phyloP scores from a whole-genome alignment of 2,113 vertebrate genomes.

The Bucco capensis region DNA sequence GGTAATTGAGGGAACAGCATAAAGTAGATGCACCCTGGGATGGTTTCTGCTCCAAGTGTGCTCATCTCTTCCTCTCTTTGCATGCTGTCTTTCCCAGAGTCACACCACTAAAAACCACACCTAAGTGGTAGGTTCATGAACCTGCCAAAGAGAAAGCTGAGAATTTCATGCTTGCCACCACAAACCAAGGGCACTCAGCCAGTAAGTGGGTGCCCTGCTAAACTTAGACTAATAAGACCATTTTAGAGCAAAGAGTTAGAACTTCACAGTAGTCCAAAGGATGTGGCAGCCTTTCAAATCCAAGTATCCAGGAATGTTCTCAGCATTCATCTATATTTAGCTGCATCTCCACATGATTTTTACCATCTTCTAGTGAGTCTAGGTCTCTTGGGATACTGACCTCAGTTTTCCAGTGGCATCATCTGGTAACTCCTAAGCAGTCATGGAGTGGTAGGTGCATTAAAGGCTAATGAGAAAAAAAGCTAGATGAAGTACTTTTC shows the following conservation, averaged over 20 bases:
- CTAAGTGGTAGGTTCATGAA: background rate
- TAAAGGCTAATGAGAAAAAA: background rate
- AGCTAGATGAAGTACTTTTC: background rate
- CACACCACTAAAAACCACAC: background rate
- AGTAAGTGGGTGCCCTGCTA: slow-evolving; percentile 18
- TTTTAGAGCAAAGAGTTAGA: background rate
- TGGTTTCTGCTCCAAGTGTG: background rate
- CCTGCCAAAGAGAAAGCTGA: slow-evolving; percentile 22
- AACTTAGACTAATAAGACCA: background rate
- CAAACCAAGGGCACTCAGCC: slow-evolving; percentile 21
- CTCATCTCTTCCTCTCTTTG: background rate
- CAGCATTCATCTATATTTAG: slow-evolving; percentile 58
- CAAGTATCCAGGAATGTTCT: slow-evolving; percentile 56
- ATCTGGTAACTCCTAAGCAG: slow-evolving; percentile 1
- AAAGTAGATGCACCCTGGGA: background rate
- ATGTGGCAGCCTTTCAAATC: slow-evolving; percentile 46
- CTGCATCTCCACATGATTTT: slow-evolving; percentile 28
- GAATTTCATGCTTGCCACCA: slow-evolving; percentile 10
- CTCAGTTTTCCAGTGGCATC: slow-evolving; percentile 46
- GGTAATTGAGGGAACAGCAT: background rate
- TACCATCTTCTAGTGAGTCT: background rate
- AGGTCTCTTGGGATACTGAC: slow-evolving; percentile 35
- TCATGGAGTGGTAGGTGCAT: background rate
- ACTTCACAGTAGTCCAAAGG: background rate
- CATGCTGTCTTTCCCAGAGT: background rate